A percentile compares a stretch with the other conserved stretches of the same genome.
These are phyloP conservation scores for Siniperca chuatsi DNA, from an alignment of 2,113 vertebrate genomes.

Conservation along the genomic window DNA sequence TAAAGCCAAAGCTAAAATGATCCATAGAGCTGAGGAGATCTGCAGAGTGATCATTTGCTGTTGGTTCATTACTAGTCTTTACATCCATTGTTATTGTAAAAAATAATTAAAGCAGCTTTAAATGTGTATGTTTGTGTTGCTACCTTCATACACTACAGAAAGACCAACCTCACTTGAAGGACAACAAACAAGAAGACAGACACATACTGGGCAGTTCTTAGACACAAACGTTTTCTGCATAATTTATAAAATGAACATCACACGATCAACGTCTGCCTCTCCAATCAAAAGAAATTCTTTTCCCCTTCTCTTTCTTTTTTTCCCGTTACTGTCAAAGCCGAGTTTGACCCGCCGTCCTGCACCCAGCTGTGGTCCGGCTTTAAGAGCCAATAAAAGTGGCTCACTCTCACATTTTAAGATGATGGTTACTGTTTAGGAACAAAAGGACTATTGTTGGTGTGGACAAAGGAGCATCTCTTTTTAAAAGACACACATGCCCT, in stretches of 20 bases:
- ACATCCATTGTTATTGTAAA: background rate
- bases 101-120: background rate
- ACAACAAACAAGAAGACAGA: background rate
- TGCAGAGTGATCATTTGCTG: background rate
- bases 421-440: slow-evolving; percentile 50
- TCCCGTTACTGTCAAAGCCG: background rate
- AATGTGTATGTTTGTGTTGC: background rate
- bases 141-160: background rate
- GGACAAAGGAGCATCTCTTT: slow-evolving; percentile 52
- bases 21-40: background rate
- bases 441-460: slow-evolving; percentile 53
- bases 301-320: background rate
- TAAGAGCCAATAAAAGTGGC: slow-evolving; percentile 40
- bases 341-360: slow-evolving; percentile 29
- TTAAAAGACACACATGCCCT: slow-evolving; percentile 7
- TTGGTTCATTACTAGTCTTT: background rate
- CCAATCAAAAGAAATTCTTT: slow-evolving; percentile 26
- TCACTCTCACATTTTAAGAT: slow-evolving; percentile 50
- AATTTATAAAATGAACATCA: slow-evolving; percentile 22
- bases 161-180: background rate
- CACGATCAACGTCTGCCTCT: slow-evolving; percentile 22
- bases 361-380: slow-evolving; percentile 31
- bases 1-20: background rate
- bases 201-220: background rate
- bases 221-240: background rate